Evolutionary conservation across 2,888 invertebrate genomes (phyloP), one percentile per base, ranked within the genome.

Genomic region (Bibio marci): DNA sequence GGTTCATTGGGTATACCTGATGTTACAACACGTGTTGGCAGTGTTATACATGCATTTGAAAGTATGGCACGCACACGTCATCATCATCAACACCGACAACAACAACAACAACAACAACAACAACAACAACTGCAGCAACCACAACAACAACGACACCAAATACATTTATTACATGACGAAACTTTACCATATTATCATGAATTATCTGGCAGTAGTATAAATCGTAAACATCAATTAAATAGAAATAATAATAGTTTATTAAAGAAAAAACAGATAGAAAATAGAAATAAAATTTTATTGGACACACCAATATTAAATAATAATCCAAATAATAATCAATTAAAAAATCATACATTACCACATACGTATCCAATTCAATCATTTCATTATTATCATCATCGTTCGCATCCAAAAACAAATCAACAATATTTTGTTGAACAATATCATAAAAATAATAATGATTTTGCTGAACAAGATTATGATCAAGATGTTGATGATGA

Each of bases 1-100:
- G 62, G 62, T 25, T 60, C 61, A 39, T 47, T 62, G 38, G 62
- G 62, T 38, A 58, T 62, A 41, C 62, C 62, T 28, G 57, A 61
- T 44, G 57, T 62, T 35, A 56, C 49, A 43, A 56, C 58, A 2
- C 62, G 56, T 44, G 62, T 62, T 28, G 62, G 61, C 39, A 58
- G 57, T 43, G 58, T 62, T 42, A 57, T 62, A 28, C 59, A 62
- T 42, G 60, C 55, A 3, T 62, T 62, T 41, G 62, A 62, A 44
- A 58, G 59, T 13, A 48, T 62, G 50, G 60, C 59, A 26, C 49
- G 57, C 48, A 39, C 19, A 14, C 39, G 30, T 35, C n/a, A 10
- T 28, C n/a, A 28, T 12, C 8, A 28, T 7, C 12, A 4, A 11
- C 30, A 41, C 4, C 13, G 34, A 15, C 49, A 53, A 30, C 47